These are phyloP conservation scores for Cyphomyrus discorhynchus DNA, from an alignment of 2,113 vertebrate species.

Conservation along the genomic window DNA sequence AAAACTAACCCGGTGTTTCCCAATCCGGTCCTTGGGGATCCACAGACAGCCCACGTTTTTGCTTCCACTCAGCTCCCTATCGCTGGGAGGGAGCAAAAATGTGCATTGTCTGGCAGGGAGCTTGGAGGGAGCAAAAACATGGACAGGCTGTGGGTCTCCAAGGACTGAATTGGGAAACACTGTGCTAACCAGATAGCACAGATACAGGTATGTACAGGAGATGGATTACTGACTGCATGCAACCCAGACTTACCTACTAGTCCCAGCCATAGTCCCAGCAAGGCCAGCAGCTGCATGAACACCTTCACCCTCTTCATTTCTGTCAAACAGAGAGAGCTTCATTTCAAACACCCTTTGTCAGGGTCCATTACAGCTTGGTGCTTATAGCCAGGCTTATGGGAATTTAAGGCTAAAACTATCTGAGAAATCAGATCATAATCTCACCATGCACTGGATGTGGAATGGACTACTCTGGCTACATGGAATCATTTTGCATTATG, in stretches of 20 bases:
- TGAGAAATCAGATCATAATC: neutral
- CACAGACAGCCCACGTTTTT: neutral
- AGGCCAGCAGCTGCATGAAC: conserved; percentile 39
- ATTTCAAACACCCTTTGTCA: neutral
- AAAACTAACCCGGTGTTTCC: neutral
- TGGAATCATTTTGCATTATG: neutral
- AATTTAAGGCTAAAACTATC: neutral
- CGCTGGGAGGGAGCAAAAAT: neutral
- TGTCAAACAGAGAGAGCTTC: conserved; percentile 28
- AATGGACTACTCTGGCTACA: neutral
- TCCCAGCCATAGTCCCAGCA: conserved; percentile 36
- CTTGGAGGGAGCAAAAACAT: neutral
- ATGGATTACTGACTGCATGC: no score
- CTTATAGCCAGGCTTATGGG: neutral
- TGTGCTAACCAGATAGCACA: neutral
- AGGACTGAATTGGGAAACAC: neutral
- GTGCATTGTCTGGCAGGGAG: no score
- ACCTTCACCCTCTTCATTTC: conserved; percentile 52
- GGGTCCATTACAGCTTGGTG: neutral
- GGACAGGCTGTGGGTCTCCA: neutral
- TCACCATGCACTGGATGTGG: neutral
- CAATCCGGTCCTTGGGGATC: neutral
- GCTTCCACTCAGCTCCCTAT: neutral
- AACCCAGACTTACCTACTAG: conserved; percentile 46
- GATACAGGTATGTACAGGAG: no score